Percentiles rank a stretch among this genome's conserved stretches.
These are phyloP conservation scores for Brachionus rotundiformis DNA, from an alignment of 1,140 invertebrate species.

Conservation along the genomic window DNA sequence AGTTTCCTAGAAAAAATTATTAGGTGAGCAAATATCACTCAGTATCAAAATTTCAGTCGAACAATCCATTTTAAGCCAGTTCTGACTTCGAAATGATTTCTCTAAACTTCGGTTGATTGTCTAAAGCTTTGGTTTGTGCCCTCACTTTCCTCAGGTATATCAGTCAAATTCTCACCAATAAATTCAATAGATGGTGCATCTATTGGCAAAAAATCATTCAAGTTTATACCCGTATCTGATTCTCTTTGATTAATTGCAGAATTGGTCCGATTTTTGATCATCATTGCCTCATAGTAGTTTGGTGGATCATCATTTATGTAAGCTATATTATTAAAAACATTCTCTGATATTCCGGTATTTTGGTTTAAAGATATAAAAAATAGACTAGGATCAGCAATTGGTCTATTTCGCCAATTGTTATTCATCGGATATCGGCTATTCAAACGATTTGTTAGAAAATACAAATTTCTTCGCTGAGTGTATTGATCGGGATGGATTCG, in stretches of 20 bases:
- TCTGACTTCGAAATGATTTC: neutral
- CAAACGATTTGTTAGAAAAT: constrained; percentile 20
- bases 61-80: too few species aligned
- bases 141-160: constrained; percentile 24
- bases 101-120: constrained; percentile 30
- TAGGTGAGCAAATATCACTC: neutral
- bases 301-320: constrained; percentile 37
- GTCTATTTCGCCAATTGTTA: constrained; percentile 17
- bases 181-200: constrained; percentile 16
- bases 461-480: constrained; percentile 21
- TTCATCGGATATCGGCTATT: constrained; percentile 31
- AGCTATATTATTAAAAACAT: constrained; percentile 28
- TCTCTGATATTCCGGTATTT: constrained; percentile 16
- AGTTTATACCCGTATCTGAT: neutral
- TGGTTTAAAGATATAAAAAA: constrained; percentile 40
- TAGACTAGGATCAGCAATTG: constrained; percentile 2
- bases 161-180: neutral
- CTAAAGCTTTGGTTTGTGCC: neutral
- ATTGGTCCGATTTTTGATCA: neutral
- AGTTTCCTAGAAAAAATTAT: neutral
- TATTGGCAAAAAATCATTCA: constrained; percentile 22
- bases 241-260: neutral
- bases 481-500: neutral
- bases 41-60: neutral
- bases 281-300: constrained; percentile 27